phyloP scores from a whole-genome alignment of 92 coral and sea anemone genomes.

The Phenganax subtilis region DNA sequence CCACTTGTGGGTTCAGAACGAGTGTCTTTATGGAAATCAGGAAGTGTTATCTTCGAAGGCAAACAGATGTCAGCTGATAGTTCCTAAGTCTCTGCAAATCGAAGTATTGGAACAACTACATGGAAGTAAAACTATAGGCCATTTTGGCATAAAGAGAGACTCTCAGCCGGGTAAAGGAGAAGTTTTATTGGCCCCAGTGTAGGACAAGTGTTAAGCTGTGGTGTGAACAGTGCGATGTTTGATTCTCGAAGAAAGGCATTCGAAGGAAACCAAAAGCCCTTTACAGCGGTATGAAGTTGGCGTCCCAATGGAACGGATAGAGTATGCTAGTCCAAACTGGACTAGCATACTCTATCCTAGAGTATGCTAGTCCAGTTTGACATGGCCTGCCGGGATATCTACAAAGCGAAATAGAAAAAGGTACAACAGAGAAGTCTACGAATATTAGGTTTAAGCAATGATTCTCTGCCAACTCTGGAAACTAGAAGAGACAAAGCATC shows the following conservation, averaged over 20 bases:
- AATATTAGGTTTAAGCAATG: too few species aligned
- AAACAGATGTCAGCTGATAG: background rate
- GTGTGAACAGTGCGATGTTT: constrained; percentile 24
- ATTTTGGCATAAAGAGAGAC: constrained; percentile 27
- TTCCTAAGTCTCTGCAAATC: background rate
- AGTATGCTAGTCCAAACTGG: too few species aligned
- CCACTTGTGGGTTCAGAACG: background rate
- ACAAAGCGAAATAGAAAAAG: too few species aligned
- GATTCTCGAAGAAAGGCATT: constrained; percentile 23
- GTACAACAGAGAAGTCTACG: too few species aligned
- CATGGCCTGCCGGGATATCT: too few species aligned
- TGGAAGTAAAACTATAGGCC: constrained; percentile 18
- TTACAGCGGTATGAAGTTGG: constrained; percentile 6
- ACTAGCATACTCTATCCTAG: too few species aligned
- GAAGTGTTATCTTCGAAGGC: background rate
- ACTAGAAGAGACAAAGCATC: too few species aligned
- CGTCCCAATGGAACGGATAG: constrained; percentile 23
- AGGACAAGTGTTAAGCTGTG: constrained; percentile 19
- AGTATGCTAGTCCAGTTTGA: too few species aligned
- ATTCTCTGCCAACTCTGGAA: too few species aligned
- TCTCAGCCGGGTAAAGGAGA: background rate
- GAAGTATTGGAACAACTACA: constrained; percentile 21
- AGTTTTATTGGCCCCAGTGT: constrained; percentile 35
- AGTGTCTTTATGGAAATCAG: background rate
- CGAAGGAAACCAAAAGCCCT: background rate